Evolutionary conservation across 2,113 vertebrate species (phyloP), one percentile per base, ranked within the genome.

Genomic region (Progne subis): DNA sequence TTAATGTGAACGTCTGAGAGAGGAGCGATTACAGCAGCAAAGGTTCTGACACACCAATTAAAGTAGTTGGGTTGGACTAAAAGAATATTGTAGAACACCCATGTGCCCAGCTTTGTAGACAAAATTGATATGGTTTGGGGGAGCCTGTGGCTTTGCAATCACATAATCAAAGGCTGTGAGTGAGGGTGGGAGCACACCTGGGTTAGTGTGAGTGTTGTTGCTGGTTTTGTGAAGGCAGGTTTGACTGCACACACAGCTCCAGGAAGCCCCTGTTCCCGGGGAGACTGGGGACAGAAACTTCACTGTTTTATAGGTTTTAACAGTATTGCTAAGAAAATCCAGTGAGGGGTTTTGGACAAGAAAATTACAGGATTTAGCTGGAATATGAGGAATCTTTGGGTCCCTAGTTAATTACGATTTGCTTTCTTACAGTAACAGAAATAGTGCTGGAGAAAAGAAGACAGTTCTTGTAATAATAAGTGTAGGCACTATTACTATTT

Each of bases 191-290:
- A 67, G 76, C 67, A 50, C 52, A 29, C 12, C 28, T 1, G 2
- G 37, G 18, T 70, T 16, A 67, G 53, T 24, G 17, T 12, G 59
- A 41, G 19, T 18, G 90, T 88, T 79, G 41, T 57, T 1, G 3
- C 10, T 37, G 60, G 8, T 79, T 82, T 71, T 67, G 67, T 65
- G 71, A 46, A 10, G 2, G 8, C 29, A 49, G 28, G 5, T 55
- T 63, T 46, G 67, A 11, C 14, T 21, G 43, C 41, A n/a, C 25
- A 28, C 0, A 0, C 28, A 64, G 71, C 19, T n/a, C 43, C 52
- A 68, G 43, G 63, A 75, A 29, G 28, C 14, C 14, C 0, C 0
- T 41, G 23, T 6, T 87, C 63, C 46, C 0, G 0, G 50, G 68
- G 31, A 49, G 46, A 46, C 0, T 31, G 43, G 60, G 32, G 44